Percentiles rank a stretch among this genome's conserved stretches.
These are phyloP conservation scores for Drosophila cognata DNA, from an alignment of 2,888 invertebrate genomes.

Conservation along the genomic window DNA sequence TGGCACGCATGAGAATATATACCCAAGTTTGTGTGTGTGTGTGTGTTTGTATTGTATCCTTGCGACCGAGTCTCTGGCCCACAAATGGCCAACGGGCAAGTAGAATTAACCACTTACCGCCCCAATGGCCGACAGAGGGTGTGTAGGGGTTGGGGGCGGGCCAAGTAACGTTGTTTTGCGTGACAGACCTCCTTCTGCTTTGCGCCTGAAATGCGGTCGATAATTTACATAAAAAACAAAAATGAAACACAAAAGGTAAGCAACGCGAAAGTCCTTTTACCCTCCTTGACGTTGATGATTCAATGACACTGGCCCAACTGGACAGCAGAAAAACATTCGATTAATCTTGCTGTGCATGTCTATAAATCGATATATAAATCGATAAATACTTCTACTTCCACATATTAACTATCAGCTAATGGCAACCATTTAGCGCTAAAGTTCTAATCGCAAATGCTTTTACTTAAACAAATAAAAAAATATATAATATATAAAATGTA, in stretches of 20 bases:
- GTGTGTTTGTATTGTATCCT: conserved; percentile 26
- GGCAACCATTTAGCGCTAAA: neutral
- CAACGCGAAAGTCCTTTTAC: conserved; percentile 28
- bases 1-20: conserved; percentile 75
- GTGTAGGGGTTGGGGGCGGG: neutral
- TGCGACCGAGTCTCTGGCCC: conserved; percentile 25
- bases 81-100: conserved; percentile 76
- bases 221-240: conserved; percentile 73
- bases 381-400: accelerated
- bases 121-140: conserved; percentile 38
- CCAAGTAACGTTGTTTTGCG: conserved; percentile 49
- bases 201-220: conserved; percentile 63
- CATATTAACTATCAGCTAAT: neutral
- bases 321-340: neutral
- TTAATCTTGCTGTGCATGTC: neutral
- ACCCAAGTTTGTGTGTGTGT: conserved; percentile 4
- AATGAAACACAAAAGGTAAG: conserved; percentile 48
- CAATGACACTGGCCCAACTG: conserved; percentile 35
- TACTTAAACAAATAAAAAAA: neutral
- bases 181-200: conserved; percentile 47
- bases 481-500: neutral
- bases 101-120: conserved; percentile 77
- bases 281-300: conserved; percentile 7
- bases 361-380: neutral
- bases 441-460: neutral